A percentile compares a stretch with the other conserved stretches of the same genome.
Conservation (phyloP, 2,888 invertebrate genomes). For the Cephus pulcher region DNA sequence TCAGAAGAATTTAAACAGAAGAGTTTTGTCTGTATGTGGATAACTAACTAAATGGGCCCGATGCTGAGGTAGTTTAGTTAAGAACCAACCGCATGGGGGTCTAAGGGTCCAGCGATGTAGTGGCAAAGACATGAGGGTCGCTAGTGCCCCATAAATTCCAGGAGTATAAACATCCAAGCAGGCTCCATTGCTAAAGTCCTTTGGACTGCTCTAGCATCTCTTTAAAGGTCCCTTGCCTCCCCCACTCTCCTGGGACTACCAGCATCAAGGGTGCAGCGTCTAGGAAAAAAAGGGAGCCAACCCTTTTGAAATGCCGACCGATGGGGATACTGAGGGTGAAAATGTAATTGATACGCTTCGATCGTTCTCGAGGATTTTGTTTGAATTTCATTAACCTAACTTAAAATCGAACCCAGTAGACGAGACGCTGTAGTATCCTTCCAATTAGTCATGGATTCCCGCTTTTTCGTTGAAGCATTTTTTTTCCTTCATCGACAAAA, state of each 20-base stretch:
- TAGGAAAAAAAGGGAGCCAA: background rate
- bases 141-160: background rate
- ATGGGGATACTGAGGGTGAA: slow-evolving; percentile 34
- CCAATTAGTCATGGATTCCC: slow-evolving; percentile 14
- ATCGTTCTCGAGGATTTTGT: slow-evolving; percentile 27
- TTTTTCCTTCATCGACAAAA: background rate
- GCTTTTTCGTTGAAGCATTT: background rate
- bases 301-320: slow-evolving; percentile 13
- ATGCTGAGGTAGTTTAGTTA: background rate
- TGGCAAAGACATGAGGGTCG: background rate
- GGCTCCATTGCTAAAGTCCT: background rate
- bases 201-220: background rate
- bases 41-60: slow-evolving; percentile 3
- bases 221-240: background rate
- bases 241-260: background rate
- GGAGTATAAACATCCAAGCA: background rate
- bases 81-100: background rate
- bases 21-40: slow-evolving; percentile 2
- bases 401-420: background rate
- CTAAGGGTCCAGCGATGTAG: background rate
- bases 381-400: slow-evolving; percentile 44
- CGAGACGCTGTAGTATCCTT: background rate
- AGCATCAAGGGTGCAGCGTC: slow-evolving; percentile 1
- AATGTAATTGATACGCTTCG: slow-evolving; percentile 42
- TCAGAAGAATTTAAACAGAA: background rate